Conservation (phyloP, 2,113 vertebrate genomes). For the Catagonus wagneri region DNA sequence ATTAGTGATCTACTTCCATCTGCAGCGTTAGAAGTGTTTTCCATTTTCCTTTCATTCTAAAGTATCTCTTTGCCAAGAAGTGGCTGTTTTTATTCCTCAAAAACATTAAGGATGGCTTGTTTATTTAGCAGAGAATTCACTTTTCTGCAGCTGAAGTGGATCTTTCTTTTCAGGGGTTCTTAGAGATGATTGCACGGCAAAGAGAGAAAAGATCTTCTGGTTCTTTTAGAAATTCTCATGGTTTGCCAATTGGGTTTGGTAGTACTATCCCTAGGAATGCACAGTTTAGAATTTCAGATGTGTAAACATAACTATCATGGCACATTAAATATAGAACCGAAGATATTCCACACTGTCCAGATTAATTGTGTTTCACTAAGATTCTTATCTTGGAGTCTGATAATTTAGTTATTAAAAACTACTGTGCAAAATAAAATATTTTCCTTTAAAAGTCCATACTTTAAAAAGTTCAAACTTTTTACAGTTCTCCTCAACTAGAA, state of each 20-base stretch:
- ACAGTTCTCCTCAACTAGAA: not conserved
- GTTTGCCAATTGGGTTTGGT: not conserved
- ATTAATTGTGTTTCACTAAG: not conserved
- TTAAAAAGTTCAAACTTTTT: not conserved
- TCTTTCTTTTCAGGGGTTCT: constrained; percentile 18
- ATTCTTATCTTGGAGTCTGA: not conserved
- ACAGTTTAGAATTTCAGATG: not conserved
- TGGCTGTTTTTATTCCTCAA: constrained; percentile 47
- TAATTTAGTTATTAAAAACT: constrained; percentile 9
- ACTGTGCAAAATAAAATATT: not conserved
- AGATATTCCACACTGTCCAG: not conserved
- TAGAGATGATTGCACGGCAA: constrained; percentile 31
- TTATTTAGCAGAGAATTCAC: constrained; percentile 56
- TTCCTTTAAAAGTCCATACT: not conserved
- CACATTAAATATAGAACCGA: not conserved
- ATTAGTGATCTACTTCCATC: not conserved
- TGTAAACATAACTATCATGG: not conserved
- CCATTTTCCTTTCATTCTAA: constrained; percentile 40
- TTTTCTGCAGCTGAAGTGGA: constrained; percentile 40
- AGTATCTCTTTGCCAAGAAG: constrained; percentile 66
- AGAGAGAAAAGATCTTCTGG: not conserved
- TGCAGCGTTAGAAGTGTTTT: constrained; percentile 4
- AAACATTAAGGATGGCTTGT: constrained; percentile 60
- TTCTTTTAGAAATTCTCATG: constrained; percentile 31
- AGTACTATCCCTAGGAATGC: not conserved